Evolutionary conservation across 2,797 vertebrate species (phyloP), one percentile per base, ranked within the genome.

Genomic region (Aythya fuligula): DNA sequence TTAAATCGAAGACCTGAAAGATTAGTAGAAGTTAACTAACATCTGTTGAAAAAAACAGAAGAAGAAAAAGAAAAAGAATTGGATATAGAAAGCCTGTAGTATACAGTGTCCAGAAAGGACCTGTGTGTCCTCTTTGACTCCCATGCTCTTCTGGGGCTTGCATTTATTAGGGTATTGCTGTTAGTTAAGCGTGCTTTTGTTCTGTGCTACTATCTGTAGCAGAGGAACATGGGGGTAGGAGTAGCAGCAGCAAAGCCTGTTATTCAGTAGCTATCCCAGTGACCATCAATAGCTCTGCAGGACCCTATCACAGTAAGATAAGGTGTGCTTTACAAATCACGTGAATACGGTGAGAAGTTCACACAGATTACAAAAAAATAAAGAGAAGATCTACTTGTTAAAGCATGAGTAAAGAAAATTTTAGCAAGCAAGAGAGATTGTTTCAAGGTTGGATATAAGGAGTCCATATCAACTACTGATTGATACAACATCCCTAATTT

Each of bases 1-100:
- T 94, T 88, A 85, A 60, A 79, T 89, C 72, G 87, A 91, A 58
- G 73, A 90, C 58, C 64, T 85, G 76, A 64, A 81, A 90, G 64
- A 88, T 88, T 75, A 94, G 89, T 71, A 94, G 64, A 92, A 28
- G 53, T 75, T 89, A 94, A 83, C 70, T 58, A 85, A 62, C 25
- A 76, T 61, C 62, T 85, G 45, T 41, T 76, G 73, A 45, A 57
- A 91, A 72, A 72, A 87, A 47, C 13, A 80, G 28, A 25, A 60
- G 24, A 83, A 34, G 34, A 36, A 36, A 36, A 36, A 36, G 24
- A 83, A 75, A 30, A 78, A 69, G 93, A 87, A 45, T 22, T 36
- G 19, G 30, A 17, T 87, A 65, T 11, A 65, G 32, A 74, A 72
- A 73, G 14, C 62, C 36, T 25, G 6, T 24, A 69, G 49, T 1